A percentile compares a stretch with the other conserved stretches of the same genome.
Conservation (phyloP, 2,888 invertebrate species). For the Dicyrtomina minuta region DNA sequence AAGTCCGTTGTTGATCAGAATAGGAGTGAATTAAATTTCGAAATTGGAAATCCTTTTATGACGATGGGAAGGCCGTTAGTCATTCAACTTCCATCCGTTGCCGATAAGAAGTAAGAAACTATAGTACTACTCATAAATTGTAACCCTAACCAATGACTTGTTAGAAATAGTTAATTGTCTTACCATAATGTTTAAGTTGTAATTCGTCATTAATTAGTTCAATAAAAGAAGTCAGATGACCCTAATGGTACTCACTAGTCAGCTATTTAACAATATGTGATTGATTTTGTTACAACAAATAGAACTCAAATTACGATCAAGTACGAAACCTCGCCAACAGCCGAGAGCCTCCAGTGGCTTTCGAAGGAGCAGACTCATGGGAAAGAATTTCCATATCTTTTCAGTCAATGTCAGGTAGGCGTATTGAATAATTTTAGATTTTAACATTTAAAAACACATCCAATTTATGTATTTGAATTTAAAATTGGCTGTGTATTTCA, state of each 20-base stretch:
- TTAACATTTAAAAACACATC: too few species aligned
- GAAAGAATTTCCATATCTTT: conserved; percentile 79
- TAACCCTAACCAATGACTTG: too few species aligned
- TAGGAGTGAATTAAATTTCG: conserved; percentile 62
- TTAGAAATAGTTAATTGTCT: too few species aligned
- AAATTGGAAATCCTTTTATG: conserved; percentile 63
- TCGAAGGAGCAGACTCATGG: conserved; percentile 83
- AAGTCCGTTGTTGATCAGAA: conserved; percentile 56
- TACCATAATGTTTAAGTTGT: too few species aligned
- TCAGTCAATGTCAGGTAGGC: conserved; percentile 74
- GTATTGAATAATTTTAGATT: too few species aligned
- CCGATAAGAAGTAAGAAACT: conserved; percentile 62
- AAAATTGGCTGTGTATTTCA: too few species aligned
- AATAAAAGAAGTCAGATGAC: too few species aligned
- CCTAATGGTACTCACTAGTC: too few species aligned
- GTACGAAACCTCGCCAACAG: conserved; percentile 75
- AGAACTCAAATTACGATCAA: conserved; percentile 62
- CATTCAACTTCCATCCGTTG: conserved; percentile 57
- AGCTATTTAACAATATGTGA: background rate
- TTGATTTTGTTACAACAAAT: background rate
- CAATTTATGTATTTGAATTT: too few species aligned
- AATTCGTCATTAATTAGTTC: too few species aligned
- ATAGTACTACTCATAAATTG: too few species aligned
- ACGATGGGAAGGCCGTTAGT: conserved; percentile 77
- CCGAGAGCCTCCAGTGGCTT: conserved; percentile 88